Conservation (phyloP, 2,888 invertebrate genomes). For the Artemia sinica region DNA sequence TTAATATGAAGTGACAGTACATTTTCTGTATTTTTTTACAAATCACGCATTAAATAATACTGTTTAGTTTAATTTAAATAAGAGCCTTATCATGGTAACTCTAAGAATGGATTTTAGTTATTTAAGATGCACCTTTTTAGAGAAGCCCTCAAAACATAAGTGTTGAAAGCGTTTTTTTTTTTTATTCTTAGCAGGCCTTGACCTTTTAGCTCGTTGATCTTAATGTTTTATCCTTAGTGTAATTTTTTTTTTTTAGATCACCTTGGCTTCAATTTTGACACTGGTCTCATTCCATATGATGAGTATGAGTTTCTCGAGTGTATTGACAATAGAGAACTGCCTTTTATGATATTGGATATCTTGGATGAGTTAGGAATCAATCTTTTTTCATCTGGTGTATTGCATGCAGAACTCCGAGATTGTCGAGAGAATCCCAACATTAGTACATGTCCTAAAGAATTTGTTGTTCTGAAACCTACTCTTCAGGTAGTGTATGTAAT, state of each 20-base stretch:
- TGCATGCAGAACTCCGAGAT: conserved; percentile 76
- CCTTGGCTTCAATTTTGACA: conserved; percentile 24
- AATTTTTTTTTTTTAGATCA: not conserved
- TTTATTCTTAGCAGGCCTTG: too few relatives aligned
- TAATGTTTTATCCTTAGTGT: too few relatives aligned
- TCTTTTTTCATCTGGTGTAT: conserved; percentile 76
- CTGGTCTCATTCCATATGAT: conserved; percentile 48
- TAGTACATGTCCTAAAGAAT: not conserved
- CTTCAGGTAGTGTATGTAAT: not conserved
- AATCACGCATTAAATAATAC: too few relatives aligned
- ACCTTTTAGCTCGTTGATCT: too few relatives aligned
- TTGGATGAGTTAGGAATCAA: conserved; percentile 47
- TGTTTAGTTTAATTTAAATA: too few relatives aligned
- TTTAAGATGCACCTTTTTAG: too few relatives aligned
- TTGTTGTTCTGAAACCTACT: conserved; percentile 4
- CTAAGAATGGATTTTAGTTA: too few relatives aligned
- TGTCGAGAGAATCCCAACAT: conserved; percentile 40
- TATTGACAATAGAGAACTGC: conserved; percentile 76
- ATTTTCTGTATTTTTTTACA: too few relatives aligned
- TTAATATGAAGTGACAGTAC: too few relatives aligned
- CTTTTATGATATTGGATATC: conserved; percentile 64
- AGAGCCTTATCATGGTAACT: too few relatives aligned
- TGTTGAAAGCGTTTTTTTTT: not conserved
- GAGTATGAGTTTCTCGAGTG: conserved; percentile 70
- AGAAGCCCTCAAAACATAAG: conserved; percentile 14